Evolutionary conservation across 1,140 invertebrate genomes (phyloP).

Genomic region (Aphelinus certus): DNA sequence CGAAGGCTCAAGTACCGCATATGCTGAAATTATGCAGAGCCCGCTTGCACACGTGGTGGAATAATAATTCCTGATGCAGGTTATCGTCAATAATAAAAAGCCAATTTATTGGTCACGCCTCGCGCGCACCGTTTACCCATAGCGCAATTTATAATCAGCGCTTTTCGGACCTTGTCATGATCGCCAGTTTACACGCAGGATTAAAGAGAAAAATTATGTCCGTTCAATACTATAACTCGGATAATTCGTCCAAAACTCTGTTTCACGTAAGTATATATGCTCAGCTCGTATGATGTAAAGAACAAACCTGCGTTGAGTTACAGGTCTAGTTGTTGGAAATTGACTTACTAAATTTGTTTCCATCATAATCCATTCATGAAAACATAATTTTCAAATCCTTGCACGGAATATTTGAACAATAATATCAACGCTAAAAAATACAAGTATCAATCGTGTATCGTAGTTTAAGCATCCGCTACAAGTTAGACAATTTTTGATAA

Average conservation of each 20-base stretch:
- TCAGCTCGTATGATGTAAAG: too few species aligned
- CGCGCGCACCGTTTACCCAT: constrained; percentile 26
- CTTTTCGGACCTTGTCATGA: constrained; percentile 47
- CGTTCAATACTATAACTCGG: constrained; percentile 15
- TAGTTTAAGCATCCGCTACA: too few species aligned
- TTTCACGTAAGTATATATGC: neutral
- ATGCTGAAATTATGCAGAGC: constrained; percentile 30
- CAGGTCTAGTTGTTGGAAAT: too few species aligned
- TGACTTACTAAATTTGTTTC: too few species aligned
- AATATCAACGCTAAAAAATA: too few species aligned
- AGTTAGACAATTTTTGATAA: too few species aligned
- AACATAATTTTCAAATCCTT: too few species aligned
- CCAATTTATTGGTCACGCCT: constrained; percentile 58
- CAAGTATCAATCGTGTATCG: too few species aligned
- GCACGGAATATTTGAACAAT: too few species aligned
- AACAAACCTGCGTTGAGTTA: too few species aligned
- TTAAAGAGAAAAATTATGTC: constrained; percentile 29
- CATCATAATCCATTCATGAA: too few species aligned
- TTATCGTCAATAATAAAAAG: constrained; percentile 65
- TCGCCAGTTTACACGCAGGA: constrained; percentile 25
- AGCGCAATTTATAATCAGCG: constrained; percentile 58
- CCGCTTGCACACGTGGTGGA: constrained; percentile 56
- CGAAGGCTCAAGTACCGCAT: constrained; percentile 5
- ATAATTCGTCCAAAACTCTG: constrained; percentile 15
- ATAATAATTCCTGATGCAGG: constrained; percentile 61